Evolutionary conservation across 2,888 invertebrate species (phyloP), one percentile per base, ranked within the genome.

Genomic region (Tinea trinotella): DNA sequence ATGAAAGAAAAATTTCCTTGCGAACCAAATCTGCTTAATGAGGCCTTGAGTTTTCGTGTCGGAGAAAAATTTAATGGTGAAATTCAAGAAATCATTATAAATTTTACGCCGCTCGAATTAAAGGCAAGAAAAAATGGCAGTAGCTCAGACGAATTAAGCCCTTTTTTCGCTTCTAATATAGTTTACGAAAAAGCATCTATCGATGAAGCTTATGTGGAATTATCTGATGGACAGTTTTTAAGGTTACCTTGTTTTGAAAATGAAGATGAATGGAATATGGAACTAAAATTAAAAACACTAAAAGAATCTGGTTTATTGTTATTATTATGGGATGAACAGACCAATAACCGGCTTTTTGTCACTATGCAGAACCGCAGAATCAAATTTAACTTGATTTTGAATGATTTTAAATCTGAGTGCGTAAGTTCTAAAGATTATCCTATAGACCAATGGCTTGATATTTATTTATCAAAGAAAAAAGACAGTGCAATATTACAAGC

Each of bases 11-110:
- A 60, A 18, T 84, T 86, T 61, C 65, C 75, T 2, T 87, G 87
- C 59, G 71, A 77, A 54, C 84, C 86, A 24, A 68, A 74, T 20
- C 61, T 83, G 19, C 67, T 72, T 6, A 69, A 81, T 61, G 72
- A 79, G 3, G 69, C 71, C 59, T 64, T 81, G 35, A 66, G 71
- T 56, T 71, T 87, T 61, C 65, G 60, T 56, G 62, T 87, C 2
- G 87, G 87, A 5, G 78, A 81, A 61, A 74, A 67, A 59, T 70
- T 85, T 55, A 77, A 76, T 24, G 88, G 87, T 1, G 78, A 80
- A 63, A 67, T 88, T 53, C 82, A 87, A 61, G 79, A 83, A 59
- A 44, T 87, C 6, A 68, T 76, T 24, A 60, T 87, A 12, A 88
- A 88, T 62, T 88, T 87, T 59, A 74, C 71, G 35, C 76, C 79